Evolutionary conservation across 2,888 invertebrate genomes (phyloP).

Genomic region (Dioctria linearis): DNA sequence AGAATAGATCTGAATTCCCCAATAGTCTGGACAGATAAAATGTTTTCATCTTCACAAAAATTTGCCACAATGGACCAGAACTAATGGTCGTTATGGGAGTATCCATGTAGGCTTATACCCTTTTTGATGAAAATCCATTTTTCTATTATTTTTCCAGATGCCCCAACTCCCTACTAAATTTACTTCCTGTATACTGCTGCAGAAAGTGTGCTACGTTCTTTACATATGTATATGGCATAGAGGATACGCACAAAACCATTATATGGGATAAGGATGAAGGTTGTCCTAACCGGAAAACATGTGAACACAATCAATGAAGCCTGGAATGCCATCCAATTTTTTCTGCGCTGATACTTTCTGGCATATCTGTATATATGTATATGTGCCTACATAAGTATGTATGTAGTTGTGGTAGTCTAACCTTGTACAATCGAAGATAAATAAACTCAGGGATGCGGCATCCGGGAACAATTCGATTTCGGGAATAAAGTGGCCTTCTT

Average conservation of each 20-base stretch:
- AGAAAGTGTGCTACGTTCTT: not conserved
- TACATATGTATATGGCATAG: not conserved
- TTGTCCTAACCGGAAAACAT: conserved; percentile 8
- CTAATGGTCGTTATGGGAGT: conserved; percentile 6
- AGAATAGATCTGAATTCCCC: conserved; percentile 10
- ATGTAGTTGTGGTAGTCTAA: not conserved
- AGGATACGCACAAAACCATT: conserved; percentile 25
- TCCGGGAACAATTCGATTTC: conserved; percentile 31
- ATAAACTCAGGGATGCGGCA: conserved; percentile 6
- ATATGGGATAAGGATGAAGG: not conserved
- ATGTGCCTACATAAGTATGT: too few relatives aligned
- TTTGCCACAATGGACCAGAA: conserved; percentile 31
- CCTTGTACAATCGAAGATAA: conserved; percentile 3
- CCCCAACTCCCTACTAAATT: not conserved
- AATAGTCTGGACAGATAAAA: conserved; percentile 29
- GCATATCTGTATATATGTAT: not conserved
- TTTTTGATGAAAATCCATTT: conserved; percentile 17
- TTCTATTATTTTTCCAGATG: conserved; percentile 12
- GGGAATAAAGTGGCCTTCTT: conserved; percentile 23
- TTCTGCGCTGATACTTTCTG: conserved; percentile 5
- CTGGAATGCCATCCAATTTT: conserved; percentile 25
- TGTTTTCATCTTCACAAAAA: conserved; percentile 32
- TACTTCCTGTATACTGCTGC: not conserved
- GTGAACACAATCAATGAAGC: conserved; percentile 29
- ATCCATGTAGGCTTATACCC: not conserved